Evolutionary conservation across 53 echinoderm and acorn worm species (phyloP), one percentile per base, ranked within the genome.

Genomic region (Luidia sarsii): DNA sequence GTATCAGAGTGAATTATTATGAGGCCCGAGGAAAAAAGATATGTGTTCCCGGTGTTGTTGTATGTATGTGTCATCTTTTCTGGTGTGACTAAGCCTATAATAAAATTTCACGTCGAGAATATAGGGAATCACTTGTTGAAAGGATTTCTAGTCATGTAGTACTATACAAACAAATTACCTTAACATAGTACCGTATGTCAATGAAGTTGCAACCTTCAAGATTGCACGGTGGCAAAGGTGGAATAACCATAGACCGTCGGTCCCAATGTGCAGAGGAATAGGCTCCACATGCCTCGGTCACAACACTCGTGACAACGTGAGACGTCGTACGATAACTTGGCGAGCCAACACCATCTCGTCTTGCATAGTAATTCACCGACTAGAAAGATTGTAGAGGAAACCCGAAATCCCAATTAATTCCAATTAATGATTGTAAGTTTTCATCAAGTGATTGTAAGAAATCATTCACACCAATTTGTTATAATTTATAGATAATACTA

Each of bases 121-220:
- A n/a, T n/a, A n/a, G n/a, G n/a, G n/a, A n/a, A n/a, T n/a, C n/a
- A n/a, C n/a, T n/a, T n/a, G n/a, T n/a, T n/a, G n/a, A n/a, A n/a
- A n/a, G n/a, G n/a, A n/a, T n/a, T n/a, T n/a, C n/a, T n/a, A n/a
- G n/a, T n/a, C n/a, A n/a, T n/a, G n/a, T n/a, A n/a, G n/a, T n/a
- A n/a, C n/a, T n/a, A n/a, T n/a, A n/a, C n/a, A 27, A 27, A 31
- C 5, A 18, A 65, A 5, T 29, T 89, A 97, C 97, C 94, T 97
- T 97, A 10, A 97, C 83, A 48, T 94, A 97, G 62, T 97, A 97
- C 31, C 89, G 85, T 67, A 93, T 97, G 57, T 93, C 90, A 15
- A 97, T 97, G 54, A 97, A 97, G 48, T 83, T 90, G 43, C 92
- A 91, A 14, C 97, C 95, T 34, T 97, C 88, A 1, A 97, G 86